A percentile compares a stretch with the other conserved stretches of the same genome.
These are phyloP conservation scores for Trochalopteron elliotii DNA, from an alignment of 2,113 vertebrate genomes.

Conservation along the genomic window DNA sequence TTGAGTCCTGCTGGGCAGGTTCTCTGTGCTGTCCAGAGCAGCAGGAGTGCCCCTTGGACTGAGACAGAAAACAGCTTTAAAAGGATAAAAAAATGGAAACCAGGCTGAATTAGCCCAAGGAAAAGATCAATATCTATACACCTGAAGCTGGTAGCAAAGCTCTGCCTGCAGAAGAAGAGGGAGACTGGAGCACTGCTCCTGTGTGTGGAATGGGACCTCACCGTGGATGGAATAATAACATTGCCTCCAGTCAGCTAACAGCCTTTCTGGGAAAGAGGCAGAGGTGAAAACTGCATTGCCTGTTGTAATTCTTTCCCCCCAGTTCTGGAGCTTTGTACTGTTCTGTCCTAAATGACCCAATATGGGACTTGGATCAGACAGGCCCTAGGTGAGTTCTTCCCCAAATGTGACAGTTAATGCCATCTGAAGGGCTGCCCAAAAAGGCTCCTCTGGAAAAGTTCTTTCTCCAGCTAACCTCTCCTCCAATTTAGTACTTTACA, in stretches of 20 bases:
- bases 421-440: constrained; percentile 1
- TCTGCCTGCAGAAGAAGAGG: not conserved
- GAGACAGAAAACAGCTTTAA: not conserved
- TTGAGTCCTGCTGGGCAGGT: not conserved
- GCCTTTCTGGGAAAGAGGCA: not conserved
- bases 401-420: not conserved
- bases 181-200: not conserved
- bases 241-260: not conserved
- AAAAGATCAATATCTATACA: not conserved
- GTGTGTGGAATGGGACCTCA: not conserved
- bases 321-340: not conserved
- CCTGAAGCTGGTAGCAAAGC: not conserved
- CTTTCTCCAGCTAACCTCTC: constrained; percentile 3
- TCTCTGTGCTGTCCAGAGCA: not conserved
- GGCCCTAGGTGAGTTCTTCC: not conserved
- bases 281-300: not conserved
- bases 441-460: not conserved
- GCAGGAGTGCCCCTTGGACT: not conserved
- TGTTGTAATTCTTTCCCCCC: not conserved
- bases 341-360: not conserved
- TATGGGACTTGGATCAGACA: not conserved
- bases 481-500: constrained; percentile 18
- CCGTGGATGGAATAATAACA: rapidly evolving
- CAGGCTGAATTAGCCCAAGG: not conserved
- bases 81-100: not conserved